Percentiles rank a stretch among this genome's conserved stretches.
Conservation (phyloP, 2,888 invertebrate genomes). For the Thecophora atra region DNA sequence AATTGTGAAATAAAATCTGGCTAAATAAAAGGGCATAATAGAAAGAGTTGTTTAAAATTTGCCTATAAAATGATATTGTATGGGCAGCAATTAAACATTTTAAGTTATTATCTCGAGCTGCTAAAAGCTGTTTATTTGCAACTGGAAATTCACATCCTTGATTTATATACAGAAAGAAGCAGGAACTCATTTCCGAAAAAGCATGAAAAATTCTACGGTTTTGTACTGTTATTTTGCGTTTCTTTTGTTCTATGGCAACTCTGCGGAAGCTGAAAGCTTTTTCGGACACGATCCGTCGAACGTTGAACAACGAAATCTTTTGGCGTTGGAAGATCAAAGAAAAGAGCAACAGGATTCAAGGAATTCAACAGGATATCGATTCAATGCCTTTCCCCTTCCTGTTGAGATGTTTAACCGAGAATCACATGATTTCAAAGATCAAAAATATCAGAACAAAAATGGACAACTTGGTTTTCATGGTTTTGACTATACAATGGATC, state of each 20-base stretch:
- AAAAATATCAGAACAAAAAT: no score
- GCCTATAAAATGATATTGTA: neutral
- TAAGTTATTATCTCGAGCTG: neutral
- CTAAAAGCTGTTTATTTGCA: no score
- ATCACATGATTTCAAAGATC: no score
- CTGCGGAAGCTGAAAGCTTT: neutral
- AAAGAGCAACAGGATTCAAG: slow-evolving; percentile 4
- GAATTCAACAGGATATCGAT: slow-evolving; percentile 31
- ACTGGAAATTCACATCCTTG: no score
- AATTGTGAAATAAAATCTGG: no score
- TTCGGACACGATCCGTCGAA: neutral
- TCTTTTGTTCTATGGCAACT: neutral
- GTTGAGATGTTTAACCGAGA: neutral
- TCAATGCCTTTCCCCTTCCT: slow-evolving; percentile 24
- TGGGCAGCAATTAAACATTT: slow-evolving; percentile 1
- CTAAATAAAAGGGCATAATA: no score
- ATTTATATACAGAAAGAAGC: no score
- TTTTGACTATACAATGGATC: neutral
- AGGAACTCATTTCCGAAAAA: neutral
- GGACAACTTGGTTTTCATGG: no score
- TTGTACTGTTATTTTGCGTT: neutral
- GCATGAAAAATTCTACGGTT: neutral
- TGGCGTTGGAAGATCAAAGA: neutral
- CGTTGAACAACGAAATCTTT: neutral
- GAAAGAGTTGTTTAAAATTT: neutral